A percentile compares a stretch with the other conserved stretches of the same genome.
These are phyloP conservation scores for Nyctereutes procyonoides DNA, from an alignment of 2,113 vertebrate species.

Conservation along the genomic window DNA sequence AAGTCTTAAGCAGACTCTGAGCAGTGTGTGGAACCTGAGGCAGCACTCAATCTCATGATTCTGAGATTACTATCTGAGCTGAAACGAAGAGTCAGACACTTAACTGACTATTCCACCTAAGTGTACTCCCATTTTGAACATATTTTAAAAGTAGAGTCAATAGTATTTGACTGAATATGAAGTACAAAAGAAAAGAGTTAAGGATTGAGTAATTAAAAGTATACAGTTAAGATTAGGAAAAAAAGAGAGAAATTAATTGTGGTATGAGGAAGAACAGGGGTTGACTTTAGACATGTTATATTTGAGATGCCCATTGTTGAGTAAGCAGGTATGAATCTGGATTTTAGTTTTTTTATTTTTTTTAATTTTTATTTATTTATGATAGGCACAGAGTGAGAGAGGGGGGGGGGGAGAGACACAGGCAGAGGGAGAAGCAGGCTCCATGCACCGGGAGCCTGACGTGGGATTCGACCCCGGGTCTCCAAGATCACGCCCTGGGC, in stretches of 20 bases:
- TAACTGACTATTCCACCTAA: neutral
- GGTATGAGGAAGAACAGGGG: neutral
- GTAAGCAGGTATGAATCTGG: neutral
- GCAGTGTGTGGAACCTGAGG: neutral
- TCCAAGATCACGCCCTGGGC: no score
- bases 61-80: neutral
- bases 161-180: neutral
- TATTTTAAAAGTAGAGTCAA: neutral
- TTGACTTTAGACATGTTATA: neutral
- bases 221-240: neutral
- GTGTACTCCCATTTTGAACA: neutral
- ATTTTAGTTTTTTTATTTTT: no score
- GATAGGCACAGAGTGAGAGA: no score
- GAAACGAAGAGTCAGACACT: neutral
- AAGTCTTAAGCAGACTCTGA: neutral
- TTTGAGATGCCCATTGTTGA: neutral
- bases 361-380: no score
- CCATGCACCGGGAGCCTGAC: no score
- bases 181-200: neutral
- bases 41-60: neutral
- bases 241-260: neutral
- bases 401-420: no score
- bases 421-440: no score
- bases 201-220: neutral
- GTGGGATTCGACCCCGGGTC: no score